phyloP scores from a whole-genome alignment of 2,888 invertebrate species.

The Calliscelio sp. region DNA sequence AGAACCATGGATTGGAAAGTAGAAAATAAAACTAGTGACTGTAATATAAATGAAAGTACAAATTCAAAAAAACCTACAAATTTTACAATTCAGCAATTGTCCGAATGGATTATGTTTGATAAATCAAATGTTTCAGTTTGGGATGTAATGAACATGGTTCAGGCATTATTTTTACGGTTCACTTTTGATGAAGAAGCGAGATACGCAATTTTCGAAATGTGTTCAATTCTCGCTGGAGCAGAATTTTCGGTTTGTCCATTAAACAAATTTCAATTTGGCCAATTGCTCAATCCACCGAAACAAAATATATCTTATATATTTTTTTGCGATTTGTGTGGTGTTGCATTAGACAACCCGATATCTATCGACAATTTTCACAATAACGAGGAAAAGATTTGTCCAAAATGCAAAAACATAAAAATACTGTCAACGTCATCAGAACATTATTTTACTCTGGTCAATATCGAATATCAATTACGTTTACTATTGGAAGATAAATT shows the following conservation, averaged over 20 bases:
- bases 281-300: constrained; percentile 9
- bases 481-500: constrained; percentile 15
- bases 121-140: constrained; percentile 13
- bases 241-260: neutral
- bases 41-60: neutral
- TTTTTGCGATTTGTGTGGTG: constrained; percentile 1
- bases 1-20: neutral
- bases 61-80: neutral
- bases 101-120: constrained; percentile 19
- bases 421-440: constrained; percentile 10
- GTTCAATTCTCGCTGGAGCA: neutral
- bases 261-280: neutral
- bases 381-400: neutral
- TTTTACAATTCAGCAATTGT: constrained; percentile 11
- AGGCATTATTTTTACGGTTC: constrained; percentile 16
- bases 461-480: constrained; percentile 17
- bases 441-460: constrained; percentile 11
- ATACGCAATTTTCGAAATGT: constrained; percentile 13
- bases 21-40: neutral
- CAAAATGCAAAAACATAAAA: constrained; percentile 11
- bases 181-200: neutral
- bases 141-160: constrained; percentile 23
- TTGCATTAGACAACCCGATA: neutral
- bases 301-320: constrained; percentile 5
- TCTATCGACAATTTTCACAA: neutral